These are phyloP conservation scores for Eremobia ochroleuca DNA, from an alignment of 2,888 invertebrate genomes.

Conservation along the genomic window DNA sequence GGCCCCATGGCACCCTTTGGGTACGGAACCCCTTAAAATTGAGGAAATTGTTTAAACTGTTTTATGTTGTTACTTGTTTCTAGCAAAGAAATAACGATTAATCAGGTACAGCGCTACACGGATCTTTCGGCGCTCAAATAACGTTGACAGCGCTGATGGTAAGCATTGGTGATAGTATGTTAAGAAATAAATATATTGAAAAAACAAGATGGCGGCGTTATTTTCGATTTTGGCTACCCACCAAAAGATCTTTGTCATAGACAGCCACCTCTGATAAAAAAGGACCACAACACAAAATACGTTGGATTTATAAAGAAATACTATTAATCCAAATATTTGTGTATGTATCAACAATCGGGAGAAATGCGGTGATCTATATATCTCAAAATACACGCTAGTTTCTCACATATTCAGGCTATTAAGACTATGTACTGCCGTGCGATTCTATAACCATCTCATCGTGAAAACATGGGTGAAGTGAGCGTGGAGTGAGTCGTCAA, in stretches of 20 bases:
- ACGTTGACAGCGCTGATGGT: background rate
- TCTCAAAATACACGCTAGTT: background rate
- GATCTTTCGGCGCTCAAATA: background rate
- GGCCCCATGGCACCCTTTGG: too few species aligned
- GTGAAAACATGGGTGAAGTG: too few species aligned
- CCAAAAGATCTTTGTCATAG: background rate
- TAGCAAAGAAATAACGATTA: background rate
- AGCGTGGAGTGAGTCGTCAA: too few species aligned
- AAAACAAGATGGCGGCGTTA: background rate
- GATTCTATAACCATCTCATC: too few species aligned
- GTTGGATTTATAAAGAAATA: background rate
- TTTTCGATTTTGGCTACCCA: background rate
- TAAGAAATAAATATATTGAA: background rate
- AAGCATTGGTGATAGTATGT: background rate
- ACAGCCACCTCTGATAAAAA: background rate
- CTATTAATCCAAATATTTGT: background rate
- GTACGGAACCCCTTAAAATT: too few species aligned
- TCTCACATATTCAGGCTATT: constrained; percentile 8
- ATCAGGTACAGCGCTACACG: background rate
- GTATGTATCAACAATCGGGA: background rate
- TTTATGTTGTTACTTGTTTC: background rate
- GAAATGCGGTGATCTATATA: background rate
- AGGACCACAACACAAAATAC: background rate
- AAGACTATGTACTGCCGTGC: too few species aligned
- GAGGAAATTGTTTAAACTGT: too few species aligned